Percentiles rank a stretch among this genome's conserved stretches.
Conservation (phyloP, 2,888 invertebrate genomes). For the Stenoptilia bipunctidactyla region DNA sequence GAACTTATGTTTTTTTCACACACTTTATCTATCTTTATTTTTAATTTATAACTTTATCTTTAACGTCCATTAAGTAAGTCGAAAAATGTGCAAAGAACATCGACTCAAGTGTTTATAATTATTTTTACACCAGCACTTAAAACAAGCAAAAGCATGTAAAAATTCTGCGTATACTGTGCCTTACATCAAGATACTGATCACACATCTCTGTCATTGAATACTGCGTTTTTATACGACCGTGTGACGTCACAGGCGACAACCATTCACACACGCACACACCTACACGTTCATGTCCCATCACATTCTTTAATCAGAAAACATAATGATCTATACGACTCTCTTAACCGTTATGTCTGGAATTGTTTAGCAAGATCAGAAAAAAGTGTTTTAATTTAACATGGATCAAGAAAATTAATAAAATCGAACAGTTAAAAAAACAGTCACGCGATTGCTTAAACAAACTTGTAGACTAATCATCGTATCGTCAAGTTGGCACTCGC, state of each 20-base stretch:
- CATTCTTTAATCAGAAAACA: too few relatives aligned
- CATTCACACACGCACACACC: constrained; percentile 13
- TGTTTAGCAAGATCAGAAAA: too few relatives aligned
- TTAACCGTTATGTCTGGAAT: too few relatives aligned
- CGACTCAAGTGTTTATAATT: too few relatives aligned
- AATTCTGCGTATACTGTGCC: constrained; percentile 5
- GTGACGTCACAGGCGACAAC: constrained; percentile 17
- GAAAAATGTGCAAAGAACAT: too few relatives aligned
- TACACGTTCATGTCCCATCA: neutral
- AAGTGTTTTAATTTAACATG: too few relatives aligned
- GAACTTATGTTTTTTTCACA: too few relatives aligned
- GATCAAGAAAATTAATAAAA: constrained; percentile 1
- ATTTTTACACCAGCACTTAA: too few relatives aligned
- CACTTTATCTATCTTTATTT: too few relatives aligned
- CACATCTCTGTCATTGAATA: constrained; percentile 17
- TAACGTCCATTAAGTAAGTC: too few relatives aligned
- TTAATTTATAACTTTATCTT: too few relatives aligned
- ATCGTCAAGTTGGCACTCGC: constrained; percentile 28
- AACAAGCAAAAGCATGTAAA: constrained; percentile 8
- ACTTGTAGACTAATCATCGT: constrained; percentile 30
- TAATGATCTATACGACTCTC: too few relatives aligned
- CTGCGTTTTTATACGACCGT: constrained; percentile 12
- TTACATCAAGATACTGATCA: constrained; percentile 13
- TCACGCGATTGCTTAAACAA: constrained; percentile 40
- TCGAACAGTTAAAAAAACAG: constrained; percentile 9